phyloP scores from a whole-genome alignment of 1,140 invertebrate genomes.

The Temnothorax curvispinosus region DNA sequence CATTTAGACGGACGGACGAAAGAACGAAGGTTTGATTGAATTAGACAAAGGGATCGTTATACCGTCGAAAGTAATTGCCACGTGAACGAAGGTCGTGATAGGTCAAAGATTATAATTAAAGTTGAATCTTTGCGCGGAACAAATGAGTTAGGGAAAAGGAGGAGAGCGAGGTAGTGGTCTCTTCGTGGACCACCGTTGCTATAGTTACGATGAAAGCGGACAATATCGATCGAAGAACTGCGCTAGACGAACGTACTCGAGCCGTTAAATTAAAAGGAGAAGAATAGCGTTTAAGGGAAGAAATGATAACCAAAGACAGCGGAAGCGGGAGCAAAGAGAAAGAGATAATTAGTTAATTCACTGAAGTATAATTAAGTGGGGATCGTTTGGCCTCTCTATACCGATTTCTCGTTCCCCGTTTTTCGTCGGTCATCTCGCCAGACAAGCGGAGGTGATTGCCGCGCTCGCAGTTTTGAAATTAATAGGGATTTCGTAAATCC shows the following conservation, averaged over 20 bases:
- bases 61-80: constrained; percentile 31
- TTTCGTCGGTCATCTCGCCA: not conserved
- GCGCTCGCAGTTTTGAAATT: not conserved
- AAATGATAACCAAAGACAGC: constrained; percentile 19
- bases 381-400: constrained; percentile 38
- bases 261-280: constrained; percentile 65
- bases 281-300: constrained; percentile 53
- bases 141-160: constrained; percentile 65
- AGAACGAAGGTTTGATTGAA: constrained; percentile 51
- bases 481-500: constrained; percentile 18
- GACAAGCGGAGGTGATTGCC: not conserved
- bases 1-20: constrained; percentile 23
- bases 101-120: constrained; percentile 78
- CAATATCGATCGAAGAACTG: constrained; percentile 79
- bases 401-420: not conserved
- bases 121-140: constrained; percentile 77
- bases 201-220: constrained; percentile 81
- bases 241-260: constrained; percentile 74
- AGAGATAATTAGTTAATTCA: constrained; percentile 77
- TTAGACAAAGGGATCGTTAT: constrained; percentile 67
- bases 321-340: constrained; percentile 13
- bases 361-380: constrained; percentile 71
- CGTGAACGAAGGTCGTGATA: constrained; percentile 38
- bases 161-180: constrained; percentile 56
- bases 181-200: constrained; percentile 78